Evolutionary conservation across 2,888 invertebrate species (phyloP), one percentile per base, ranked within the genome.

Genomic region (Lamproptera curius): DNA sequence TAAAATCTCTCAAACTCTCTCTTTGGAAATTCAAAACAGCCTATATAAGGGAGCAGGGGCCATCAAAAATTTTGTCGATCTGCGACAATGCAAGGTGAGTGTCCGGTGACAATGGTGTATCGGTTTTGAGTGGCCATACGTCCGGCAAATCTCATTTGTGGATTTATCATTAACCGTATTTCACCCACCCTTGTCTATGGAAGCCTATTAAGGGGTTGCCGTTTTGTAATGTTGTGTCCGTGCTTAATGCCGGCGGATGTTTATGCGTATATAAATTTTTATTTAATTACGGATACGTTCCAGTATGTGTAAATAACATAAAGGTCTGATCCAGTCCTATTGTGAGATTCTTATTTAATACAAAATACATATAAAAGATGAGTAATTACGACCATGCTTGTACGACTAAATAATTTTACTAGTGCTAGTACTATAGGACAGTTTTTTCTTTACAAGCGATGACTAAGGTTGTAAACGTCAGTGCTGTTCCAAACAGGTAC

Each of bases 151-250:
- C 87, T 86, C 85, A 86, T 87, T 87, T 86, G 84, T 81, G 85
- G 85, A 85, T 83, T 87, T 87, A 85, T 87, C 85, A 86, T 86
- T 85, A 86, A 84, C 84, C 78, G 80, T 78, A 83, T 86, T 85
- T 79, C 80, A 81, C 76, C 73, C 82, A 82, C 85, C 86, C 86
- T 77, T 69, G 71, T 70, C 70, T 70, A 64, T 65, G 67, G 68
- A 70, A 80, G 79, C 86, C 79, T 82, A 84, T 87, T 87, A 84
- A 71, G 73, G 76, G 73, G 75, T 78, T 80, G 84, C 84, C 70
- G 84, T 81, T 85, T 74, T 82, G 80, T 36, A 40, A 49, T 44
- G 36, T 49, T 44, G 49, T 86, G 83, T 82, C 85, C 81, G 76
- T 62, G 73, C 70, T 73, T 67, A 72, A 72, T 76, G 68, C 73